Evolutionary conservation across 2,113 vertebrate genomes (phyloP), one percentile per base, ranked within the genome.

Genomic region (Lophius piscatorius): DNA sequence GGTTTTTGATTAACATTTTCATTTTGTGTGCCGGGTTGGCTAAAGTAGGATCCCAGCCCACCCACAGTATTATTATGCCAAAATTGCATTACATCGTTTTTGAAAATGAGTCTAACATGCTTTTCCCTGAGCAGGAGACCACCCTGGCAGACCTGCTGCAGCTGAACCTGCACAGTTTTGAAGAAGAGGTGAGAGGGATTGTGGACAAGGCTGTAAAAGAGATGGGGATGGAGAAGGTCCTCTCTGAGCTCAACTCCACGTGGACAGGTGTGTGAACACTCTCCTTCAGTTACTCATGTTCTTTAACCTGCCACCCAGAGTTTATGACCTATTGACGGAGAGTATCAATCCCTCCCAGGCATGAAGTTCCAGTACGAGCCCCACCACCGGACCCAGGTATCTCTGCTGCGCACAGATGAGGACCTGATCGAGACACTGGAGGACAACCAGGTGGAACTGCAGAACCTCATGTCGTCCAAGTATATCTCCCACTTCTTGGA

Each of bases 391-490:
- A 96, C 92, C 0, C 21, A 31, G 6, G 18, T 94, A 11, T 93
- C 92, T 0, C 72, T 98, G 71, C 88, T 98, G 50, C 91, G 75
- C 39, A 90, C 89, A 0, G 88, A 96, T 0, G 94, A 97, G 69
- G 94, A 95, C 23, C 93, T 98, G 31, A 90, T 96, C 0, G 95
- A 97, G 67, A 95, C 91, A 2, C 88, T 99, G 59, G 97, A 99
- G 48, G 96, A 99, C 74, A 96, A 95, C 86, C 97, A 98, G 67
- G 95, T 98, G 26, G 95, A 98, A 64, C 91, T 99, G 50, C 97
- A 99, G 91, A 98, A 95, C 65, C 87, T 98, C 20, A 94, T 96
- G 91, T 90, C 90, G 0, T 97, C 95, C 49, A 98, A 94, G 74
- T 88, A 94, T 29, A 89, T 99, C 0, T 81, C 92, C 11, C 94